These are phyloP conservation scores for Cephus spinipes DNA, from an alignment of 2,888 invertebrate species.

Conservation along the genomic window DNA sequence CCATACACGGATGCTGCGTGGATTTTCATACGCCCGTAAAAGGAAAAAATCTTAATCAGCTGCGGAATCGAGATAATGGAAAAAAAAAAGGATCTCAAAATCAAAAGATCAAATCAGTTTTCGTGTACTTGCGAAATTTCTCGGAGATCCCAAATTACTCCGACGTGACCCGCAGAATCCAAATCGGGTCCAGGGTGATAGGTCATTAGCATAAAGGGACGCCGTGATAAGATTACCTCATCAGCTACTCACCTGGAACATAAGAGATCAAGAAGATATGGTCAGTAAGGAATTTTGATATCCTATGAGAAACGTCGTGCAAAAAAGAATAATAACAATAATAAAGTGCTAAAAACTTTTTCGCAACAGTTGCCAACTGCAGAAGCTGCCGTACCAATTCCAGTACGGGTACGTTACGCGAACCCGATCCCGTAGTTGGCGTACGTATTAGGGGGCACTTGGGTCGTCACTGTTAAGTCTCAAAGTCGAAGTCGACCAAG, in stretches of 20 bases:
- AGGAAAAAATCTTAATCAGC: background rate
- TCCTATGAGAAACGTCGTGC: background rate
- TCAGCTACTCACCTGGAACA: conserved; percentile 10
- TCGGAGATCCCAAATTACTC: background rate
- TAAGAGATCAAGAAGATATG: background rate
- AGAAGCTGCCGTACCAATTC: background rate
- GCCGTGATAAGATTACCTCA: background rate
- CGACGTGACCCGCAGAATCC: background rate
- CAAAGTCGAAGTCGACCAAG: background rate
- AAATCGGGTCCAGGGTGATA: background rate
- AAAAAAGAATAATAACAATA: background rate
- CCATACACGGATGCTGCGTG: background rate
- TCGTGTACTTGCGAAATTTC: background rate
- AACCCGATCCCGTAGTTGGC: background rate
- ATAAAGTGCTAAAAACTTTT: background rate
- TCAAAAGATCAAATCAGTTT: background rate
- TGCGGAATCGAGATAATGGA: background rate
- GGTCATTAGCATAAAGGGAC: background rate
- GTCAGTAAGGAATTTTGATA: background rate
- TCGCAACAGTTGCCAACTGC: background rate
- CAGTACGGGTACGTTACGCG: background rate
- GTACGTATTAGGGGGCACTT: background rate
- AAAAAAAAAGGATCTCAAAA: background rate
- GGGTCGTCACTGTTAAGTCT: background rate
- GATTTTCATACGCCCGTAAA: background rate